Conservation (phyloP, 2,113 vertebrate species). For the pig (Sus scrofa) region T2T-Sscrofa CM000825.6:25405501-25406000, state of each 20-base stretch:
- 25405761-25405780: fast-evolving
- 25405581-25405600: neutral
- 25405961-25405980: neutral
- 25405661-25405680: neutral
- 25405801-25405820: neutral
- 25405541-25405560: neutral
- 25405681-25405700: neutral
- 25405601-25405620: no score
- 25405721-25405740: neutral
- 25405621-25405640: neutral
- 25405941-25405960: neutral
- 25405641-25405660: neutral
- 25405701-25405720: neutral
- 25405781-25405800: neutral
- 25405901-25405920: neutral
- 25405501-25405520: neutral
- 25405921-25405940: neutral
- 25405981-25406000: neutral
- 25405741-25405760: neutral
- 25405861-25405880: neutral
- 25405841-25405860: neutral
- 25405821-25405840: neutral
- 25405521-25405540: neutral
- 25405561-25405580: neutral
- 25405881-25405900: neutral